phyloP scores from a whole-genome alignment of 37 sponge, comb jelly and placozoan genomes.

The Crambe crambe region DNA sequence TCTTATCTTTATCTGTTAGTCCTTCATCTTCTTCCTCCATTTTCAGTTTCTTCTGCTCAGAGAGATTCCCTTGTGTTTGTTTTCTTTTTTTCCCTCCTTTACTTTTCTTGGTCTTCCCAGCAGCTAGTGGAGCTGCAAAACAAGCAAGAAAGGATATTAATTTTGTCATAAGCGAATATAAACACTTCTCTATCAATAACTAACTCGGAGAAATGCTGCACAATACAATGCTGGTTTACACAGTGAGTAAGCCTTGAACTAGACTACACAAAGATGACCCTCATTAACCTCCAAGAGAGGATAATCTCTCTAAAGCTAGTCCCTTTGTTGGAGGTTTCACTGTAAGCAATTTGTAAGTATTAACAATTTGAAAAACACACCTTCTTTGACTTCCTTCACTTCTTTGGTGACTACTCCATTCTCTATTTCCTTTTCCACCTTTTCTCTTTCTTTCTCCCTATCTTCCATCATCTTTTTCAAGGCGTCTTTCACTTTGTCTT shows the following conservation, averaged over 20 bases:
- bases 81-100: slow-evolving; percentile 10
- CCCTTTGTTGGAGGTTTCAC: too few relatives aligned
- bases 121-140: not conserved
- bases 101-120: not conserved
- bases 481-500: slow-evolving; percentile 48
- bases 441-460: slow-evolving; percentile 30
- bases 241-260: too few relatives aligned
- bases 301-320: too few relatives aligned
- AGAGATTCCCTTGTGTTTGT: not conserved
- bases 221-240: too few relatives aligned
- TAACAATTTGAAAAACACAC: too few relatives aligned
- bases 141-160: not conserved
- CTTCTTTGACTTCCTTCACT: slow-evolving; percentile 21
- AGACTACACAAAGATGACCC: too few relatives aligned
- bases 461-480: slow-evolving; percentile 62
- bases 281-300: too few relatives aligned
- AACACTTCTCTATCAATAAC: not conserved
- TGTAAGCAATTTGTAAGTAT: too few relatives aligned
- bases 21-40: not conserved
- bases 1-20: slow-evolving; percentile 31
- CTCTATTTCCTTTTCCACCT: slow-evolving; percentile 9
- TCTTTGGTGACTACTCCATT: not conserved
- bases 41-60: slow-evolving; percentile 6
- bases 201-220: too few relatives aligned
- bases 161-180: not conserved